These are phyloP conservation scores for Timema cristinae DNA, from an alignment of 2,888 invertebrate species.

Conservation along the genomic window DNA sequence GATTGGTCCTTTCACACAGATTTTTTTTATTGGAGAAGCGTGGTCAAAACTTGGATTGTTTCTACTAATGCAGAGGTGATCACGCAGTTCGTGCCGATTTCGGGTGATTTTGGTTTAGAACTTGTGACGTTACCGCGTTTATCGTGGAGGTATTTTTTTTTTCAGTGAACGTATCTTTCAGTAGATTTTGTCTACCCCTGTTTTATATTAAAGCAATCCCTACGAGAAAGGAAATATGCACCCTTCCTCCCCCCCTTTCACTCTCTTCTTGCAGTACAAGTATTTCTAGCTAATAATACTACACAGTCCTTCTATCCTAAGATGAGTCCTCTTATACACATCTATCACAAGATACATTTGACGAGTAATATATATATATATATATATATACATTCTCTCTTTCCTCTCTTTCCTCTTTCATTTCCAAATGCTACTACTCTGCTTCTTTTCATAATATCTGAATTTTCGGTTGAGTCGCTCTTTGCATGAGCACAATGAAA, in stretches of 20 bases:
- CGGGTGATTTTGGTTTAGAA: too few species aligned
- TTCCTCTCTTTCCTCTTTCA: background rate
- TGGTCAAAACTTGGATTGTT: too few species aligned
- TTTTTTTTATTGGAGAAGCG: too few species aligned
- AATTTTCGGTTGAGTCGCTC: constrained; percentile 17
- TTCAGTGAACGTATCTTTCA: too few species aligned
- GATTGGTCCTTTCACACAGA: too few species aligned
- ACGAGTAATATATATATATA: background rate
- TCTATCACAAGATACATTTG: constrained; percentile 7
- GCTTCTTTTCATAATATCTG: constrained; percentile 24
- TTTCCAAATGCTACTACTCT: constrained; percentile 14
- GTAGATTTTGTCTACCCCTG: constrained; percentile 13
- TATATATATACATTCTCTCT: background rate
- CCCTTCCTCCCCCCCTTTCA: too few species aligned
- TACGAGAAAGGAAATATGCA: too few species aligned
- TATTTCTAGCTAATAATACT: constrained; percentile 5
- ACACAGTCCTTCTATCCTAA: constrained; percentile 9
- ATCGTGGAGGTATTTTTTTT: too few species aligned
- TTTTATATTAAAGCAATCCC: too few species aligned
- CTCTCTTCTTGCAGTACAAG: constrained; percentile 4
- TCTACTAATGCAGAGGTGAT: too few species aligned
- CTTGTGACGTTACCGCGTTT: too few species aligned
- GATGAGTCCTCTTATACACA: constrained; percentile 15
- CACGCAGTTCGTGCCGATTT: too few species aligned
- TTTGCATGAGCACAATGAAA: constrained; percentile 20